Evolutionary conservation across 2,797 vertebrate genomes (phyloP), one percentile per base, ranked within the genome.

Genomic region (Arrhamphus sclerolepis): DNA sequence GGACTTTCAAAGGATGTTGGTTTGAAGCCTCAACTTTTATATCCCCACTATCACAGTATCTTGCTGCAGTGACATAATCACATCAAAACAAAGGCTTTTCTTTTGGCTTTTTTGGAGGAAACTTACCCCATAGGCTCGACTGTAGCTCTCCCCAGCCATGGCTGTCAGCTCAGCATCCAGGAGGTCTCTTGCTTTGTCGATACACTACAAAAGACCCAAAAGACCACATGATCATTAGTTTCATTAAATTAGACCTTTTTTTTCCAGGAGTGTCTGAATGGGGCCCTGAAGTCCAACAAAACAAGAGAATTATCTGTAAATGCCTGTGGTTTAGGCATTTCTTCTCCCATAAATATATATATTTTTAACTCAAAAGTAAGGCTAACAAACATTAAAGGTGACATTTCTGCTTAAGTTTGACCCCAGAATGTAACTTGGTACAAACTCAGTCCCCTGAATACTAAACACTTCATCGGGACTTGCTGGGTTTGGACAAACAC

Each of bases 61-160:
- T 43, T 55, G 20, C 58, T 52, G 49, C 19, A 50, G 22, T 66
- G 49, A 44, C 18, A 40, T 52, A 17, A 53, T 50, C 42, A 11
- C 50, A 72, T 6, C n/a, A n/a, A n/a, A n/a, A n/a, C n/a, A n/a
- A n/a, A n/a, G n/a, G 29, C 43, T 70, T 50, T 42, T 62, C 50
- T 54, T 50, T 19, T 6, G 3, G 46, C 43, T 29, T 54, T 22
- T 67, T 16, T 7, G 10, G 57, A 31, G 29, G 66, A 60, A 18
- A 56, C 94, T 95, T 75, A 99, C 97, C 90, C 97, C 98, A 0
- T 99, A 99, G 1, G 97, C 98, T 62, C 98, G 94, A 50, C 98
- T 99, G 89, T 98, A 99, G 87, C 98, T 99, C 91, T 99, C 98
- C 48, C 97, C 98, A n/a, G 97, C 97, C 97, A 99, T 99, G 52